Percentiles rank a stretch among this genome's conserved stretches.
These are phyloP conservation scores for Gymnogyps californianus DNA, from an alignment of 2,113 vertebrate genomes.

Conservation along the genomic window DNA sequence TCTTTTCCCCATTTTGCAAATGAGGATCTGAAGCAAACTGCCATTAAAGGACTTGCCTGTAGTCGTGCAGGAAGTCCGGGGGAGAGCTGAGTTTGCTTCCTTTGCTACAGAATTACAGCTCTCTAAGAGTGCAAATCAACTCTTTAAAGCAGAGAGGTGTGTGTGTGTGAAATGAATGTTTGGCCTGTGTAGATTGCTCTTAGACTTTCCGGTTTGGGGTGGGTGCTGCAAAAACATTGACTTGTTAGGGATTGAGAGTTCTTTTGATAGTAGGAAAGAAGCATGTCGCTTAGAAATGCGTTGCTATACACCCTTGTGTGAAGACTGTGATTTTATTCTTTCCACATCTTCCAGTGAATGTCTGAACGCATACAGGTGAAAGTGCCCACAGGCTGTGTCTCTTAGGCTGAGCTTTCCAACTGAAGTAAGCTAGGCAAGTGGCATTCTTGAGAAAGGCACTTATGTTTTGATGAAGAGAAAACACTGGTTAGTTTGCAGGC, in stretches of 20 bases:
- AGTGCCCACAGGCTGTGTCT: not conserved
- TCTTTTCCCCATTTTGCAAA: not conserved
- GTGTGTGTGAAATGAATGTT: not conserved
- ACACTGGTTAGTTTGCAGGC: not conserved
- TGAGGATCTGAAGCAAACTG: not conserved
- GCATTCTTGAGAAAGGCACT: not conserved
- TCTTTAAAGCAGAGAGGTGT: not conserved
- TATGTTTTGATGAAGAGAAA: not conserved
- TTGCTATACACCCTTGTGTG: not conserved
- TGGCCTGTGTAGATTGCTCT: not conserved
- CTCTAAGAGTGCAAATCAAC: not conserved
- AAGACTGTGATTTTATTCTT: not conserved
- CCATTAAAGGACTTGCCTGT: not conserved
- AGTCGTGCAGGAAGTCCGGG: not conserved
- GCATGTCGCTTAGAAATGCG: accelerated
- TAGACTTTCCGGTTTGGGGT: not conserved
- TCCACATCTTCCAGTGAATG: accelerated
- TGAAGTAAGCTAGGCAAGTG: not conserved
- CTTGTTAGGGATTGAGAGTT: not conserved
- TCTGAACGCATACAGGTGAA: not conserved
- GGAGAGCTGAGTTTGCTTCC: not conserved
- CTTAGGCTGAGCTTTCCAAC: not conserved
- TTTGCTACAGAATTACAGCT: not conserved
- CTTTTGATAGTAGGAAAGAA: not conserved
- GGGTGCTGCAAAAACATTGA: not conserved